These are phyloP conservation scores for Poliocrania exsul DNA, from an alignment of 2,797 vertebrate species.

Conservation along the genomic window DNA sequence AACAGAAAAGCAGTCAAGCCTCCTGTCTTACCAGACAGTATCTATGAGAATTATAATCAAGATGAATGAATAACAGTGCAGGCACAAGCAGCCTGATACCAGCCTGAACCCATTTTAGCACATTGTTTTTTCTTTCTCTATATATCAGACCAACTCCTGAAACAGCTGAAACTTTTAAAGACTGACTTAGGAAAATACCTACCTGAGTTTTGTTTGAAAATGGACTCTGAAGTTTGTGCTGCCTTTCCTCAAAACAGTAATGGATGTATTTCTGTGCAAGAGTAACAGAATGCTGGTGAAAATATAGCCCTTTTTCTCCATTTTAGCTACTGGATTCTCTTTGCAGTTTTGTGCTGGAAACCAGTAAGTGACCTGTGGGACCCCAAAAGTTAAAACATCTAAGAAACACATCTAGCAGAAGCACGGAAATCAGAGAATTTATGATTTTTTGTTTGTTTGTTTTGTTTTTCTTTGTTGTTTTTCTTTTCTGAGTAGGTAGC, in stretches of 20 bases:
- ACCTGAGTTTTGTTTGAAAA: neutral
- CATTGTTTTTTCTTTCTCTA: neutral
- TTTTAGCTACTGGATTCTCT: neutral
- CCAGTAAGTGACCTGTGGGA: neutral
- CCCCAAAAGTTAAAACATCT: neutral
- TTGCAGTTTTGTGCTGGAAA: neutral
- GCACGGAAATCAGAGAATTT: neutral
- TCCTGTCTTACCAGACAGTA: neutral
- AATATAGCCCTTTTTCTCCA: neutral
- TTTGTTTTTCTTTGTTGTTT: neutral
- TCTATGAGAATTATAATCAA: neutral
- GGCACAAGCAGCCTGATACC: neutral
- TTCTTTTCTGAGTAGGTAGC: neutral
- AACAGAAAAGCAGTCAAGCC: neutral
- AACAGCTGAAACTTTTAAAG: neutral
- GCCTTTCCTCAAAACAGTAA: neutral
- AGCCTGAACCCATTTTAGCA: neutral
- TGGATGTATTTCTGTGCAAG: neutral
- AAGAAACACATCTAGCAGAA: neutral
- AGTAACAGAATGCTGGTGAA: neutral
- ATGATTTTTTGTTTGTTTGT: neutral
- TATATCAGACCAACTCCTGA: neutral
- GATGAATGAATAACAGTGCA: rapidly evolving
- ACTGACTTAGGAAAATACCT: neutral
- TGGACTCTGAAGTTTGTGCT: neutral